Percentiles rank a stretch among this genome's conserved stretches.
These are phyloP conservation scores for Drosophila subpulchrella DNA, from an alignment of 1,140 invertebrate genomes.

Conservation along the genomic window DNA sequence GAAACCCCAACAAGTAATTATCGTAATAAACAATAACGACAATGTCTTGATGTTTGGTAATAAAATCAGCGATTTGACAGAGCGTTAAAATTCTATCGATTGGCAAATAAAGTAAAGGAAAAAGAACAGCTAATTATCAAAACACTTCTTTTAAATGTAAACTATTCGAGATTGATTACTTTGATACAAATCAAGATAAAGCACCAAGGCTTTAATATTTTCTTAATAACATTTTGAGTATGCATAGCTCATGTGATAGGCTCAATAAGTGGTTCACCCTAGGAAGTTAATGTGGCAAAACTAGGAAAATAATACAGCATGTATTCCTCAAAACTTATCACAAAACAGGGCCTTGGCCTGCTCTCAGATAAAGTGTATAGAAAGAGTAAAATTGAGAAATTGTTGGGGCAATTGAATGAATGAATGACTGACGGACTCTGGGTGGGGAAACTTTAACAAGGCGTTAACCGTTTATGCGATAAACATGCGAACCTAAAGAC, in stretches of 20 bases:
- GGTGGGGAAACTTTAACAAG: conserved; percentile 9
- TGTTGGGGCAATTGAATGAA: conserved; percentile 15
- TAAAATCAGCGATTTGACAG: background rate
- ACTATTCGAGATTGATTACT: background rate
- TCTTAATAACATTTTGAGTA: background rate
- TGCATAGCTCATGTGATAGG: conserved; percentile 7
- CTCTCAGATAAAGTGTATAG: conserved; percentile 28
- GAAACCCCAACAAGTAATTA: conserved; percentile 12
- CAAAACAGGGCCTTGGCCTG: conserved; percentile 23
- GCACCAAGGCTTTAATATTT: background rate
- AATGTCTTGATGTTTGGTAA: background rate
- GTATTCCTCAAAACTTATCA: conserved; percentile 14
- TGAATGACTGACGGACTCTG: conserved; percentile 1
- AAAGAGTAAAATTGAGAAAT: conserved; percentile 24
- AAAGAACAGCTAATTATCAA: background rate
- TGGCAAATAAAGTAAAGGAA: background rate
- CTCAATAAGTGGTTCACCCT: background rate
- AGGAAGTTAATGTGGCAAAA: conserved; percentile 28
- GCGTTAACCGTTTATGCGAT: conserved; percentile 1
- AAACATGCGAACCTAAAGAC: background rate
- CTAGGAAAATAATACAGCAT: conserved; percentile 7
- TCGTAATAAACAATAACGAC: background rate
- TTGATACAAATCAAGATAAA: background rate
- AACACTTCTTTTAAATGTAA: background rate
- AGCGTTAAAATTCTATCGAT: background rate